Percentiles rank a stretch among this genome's conserved stretches.
Evolutionary conservation across 2,888 invertebrate species (phyloP).

Genomic region (Holacanthella duospinosa): DNA sequence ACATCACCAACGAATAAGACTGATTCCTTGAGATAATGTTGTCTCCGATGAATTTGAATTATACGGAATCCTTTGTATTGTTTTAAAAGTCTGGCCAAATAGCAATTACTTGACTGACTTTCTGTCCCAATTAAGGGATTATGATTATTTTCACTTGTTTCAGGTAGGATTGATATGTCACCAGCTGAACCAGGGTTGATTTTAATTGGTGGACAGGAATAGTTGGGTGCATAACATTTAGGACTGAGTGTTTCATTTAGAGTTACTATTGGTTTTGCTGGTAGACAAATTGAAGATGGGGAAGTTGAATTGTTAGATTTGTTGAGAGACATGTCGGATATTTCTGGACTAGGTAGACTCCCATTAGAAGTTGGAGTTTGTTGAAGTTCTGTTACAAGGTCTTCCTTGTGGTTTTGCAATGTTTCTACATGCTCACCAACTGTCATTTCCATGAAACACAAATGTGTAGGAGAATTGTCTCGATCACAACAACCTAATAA

Average conservation of each 20-base stretch:
- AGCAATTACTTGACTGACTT: constrained; percentile 19
- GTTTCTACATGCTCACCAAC: neutral
- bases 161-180: neutral
- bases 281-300: constrained; percentile 29
- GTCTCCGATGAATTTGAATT: constrained; percentile 34
- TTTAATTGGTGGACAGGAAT: constrained; percentile 13
- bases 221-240: constrained; percentile 20
- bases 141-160: neutral
- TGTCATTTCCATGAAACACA: constrained; percentile 29
- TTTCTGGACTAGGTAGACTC: neutral
- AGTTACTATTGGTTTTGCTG: constrained; percentile 31
- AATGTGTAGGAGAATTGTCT: constrained; percentile 34
- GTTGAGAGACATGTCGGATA: neutral
- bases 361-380: neutral
- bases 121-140: neutral
- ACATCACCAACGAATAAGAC: constrained; percentile 36
- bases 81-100: constrained; percentile 27
- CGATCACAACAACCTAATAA: constrained; percentile 32
- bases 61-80: constrained; percentile 30
- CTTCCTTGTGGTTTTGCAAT: neutral
- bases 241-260: constrained; percentile 15
- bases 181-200: neutral
- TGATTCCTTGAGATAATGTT: constrained; percentile 23
- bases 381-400: neutral
- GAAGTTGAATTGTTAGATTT: neutral